Percentiles rank a stretch among this genome's conserved stretches.
Conservation (phyloP, 2,113 vertebrate species). For the Abramis brama region DNA sequence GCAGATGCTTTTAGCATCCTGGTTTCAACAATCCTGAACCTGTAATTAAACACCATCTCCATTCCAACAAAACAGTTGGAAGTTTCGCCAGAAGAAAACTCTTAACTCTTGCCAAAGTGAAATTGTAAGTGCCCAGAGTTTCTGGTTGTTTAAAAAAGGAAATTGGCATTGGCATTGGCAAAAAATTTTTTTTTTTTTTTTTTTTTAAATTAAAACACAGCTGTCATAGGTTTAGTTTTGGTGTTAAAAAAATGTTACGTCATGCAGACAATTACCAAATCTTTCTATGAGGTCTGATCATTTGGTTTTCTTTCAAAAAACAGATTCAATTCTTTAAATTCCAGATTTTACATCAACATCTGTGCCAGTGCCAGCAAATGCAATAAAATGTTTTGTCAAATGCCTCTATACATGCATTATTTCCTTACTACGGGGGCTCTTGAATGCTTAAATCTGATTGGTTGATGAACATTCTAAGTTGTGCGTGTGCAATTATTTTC, state of each 20-base stretch:
- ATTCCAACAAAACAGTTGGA: slow-evolving; percentile 3
- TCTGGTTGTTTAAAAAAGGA: background rate
- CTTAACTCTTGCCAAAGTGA: background rate
- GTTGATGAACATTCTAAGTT: too few species aligned
- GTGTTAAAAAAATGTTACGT: background rate
- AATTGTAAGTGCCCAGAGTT: background rate
- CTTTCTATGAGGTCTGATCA: background rate
- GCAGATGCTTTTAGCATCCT: background rate
- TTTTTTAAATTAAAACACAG: background rate
- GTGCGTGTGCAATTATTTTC: too few species aligned
- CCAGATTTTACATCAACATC: background rate
- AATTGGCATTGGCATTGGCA: too few species aligned
- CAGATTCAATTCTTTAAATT: background rate
- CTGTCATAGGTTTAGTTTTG: background rate
- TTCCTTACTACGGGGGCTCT: background rate
- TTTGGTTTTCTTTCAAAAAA: background rate
- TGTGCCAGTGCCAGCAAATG: background rate
- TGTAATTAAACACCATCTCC: background rate
- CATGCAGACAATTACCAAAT: background rate
- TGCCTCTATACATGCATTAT: background rate
- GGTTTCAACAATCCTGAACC: slow-evolving; percentile 11
- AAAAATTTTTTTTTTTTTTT: too few species aligned
- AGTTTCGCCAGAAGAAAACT: background rate
- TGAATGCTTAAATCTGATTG: too few species aligned
- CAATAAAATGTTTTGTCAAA: background rate